A percentile compares a stretch with the other conserved stretches of the same genome.
These are phyloP conservation scores for Loris lydekkerianus DNA, from an alignment of 2,797 vertebrate genomes.

Conservation along the genomic window DNA sequence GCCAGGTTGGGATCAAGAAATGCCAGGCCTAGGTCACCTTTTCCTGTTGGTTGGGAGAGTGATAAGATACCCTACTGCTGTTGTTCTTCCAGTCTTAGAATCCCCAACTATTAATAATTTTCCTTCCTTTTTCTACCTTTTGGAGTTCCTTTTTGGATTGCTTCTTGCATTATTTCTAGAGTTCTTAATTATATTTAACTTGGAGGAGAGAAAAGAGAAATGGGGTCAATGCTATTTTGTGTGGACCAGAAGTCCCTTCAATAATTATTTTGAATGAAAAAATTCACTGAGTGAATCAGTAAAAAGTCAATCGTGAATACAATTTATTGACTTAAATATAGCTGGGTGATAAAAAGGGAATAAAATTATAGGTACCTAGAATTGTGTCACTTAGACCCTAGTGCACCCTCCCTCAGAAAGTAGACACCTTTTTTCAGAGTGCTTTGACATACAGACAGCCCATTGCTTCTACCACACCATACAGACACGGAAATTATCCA, in stretches of 20 bases:
- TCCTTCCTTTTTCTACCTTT: neutral
- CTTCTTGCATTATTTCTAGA: neutral
- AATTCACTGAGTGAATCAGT: neutral
- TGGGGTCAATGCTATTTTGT: neutral
- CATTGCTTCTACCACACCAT: neutral
- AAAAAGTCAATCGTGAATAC: neutral
- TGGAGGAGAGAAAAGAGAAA: neutral
- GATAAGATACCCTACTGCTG: neutral
- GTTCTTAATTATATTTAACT: neutral
- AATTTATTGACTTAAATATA: conserved; percentile 37
- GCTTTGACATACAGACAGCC: no score
- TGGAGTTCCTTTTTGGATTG: neutral
- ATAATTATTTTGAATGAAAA: neutral
- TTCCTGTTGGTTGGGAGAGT: neutral
- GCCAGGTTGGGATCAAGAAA: neutral
- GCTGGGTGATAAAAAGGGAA: neutral
- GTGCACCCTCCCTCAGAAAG: neutral
- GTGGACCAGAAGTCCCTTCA: neutral
- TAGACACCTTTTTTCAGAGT: neutral
- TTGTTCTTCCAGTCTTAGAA: neutral
- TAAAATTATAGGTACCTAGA: neutral
- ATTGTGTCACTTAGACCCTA: neutral
- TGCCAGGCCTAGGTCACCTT: neutral
- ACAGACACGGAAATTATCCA: neutral
- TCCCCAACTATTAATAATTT: neutral